A percentile compares a stretch with the other conserved stretches of the same genome.
phyloP scores from a whole-genome alignment of 2,888 invertebrate species.

The Rhaphigaster nebulosa region DNA sequence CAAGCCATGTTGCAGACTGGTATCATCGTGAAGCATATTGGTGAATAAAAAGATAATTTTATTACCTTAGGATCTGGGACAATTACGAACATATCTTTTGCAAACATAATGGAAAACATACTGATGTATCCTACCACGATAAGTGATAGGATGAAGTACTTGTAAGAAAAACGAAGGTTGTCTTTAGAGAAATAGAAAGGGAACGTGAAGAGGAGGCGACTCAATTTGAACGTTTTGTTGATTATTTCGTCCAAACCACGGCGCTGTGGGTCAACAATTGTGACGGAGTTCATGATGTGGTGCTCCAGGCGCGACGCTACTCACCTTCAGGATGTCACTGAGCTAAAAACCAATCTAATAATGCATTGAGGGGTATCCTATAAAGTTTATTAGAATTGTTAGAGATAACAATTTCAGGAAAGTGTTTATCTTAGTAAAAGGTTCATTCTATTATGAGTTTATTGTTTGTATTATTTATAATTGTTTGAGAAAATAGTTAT shows the following conservation, averaged over 20 bases:
- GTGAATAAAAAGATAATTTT: not conserved
- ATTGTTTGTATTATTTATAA: not conserved
- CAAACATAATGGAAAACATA: not conserved
- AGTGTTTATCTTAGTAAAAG: not conserved
- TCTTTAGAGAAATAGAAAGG: not conserved
- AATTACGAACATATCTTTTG: not conserved
- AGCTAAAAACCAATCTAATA: not conserved
- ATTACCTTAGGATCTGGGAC: not conserved
- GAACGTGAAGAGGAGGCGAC: not conserved
- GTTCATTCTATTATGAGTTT: no score
- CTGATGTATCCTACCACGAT: not conserved
- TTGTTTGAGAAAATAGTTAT: not conserved
- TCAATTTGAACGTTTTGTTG: not conserved
- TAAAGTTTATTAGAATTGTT: not conserved
- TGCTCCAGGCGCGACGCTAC: not conserved
- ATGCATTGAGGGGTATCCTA: not conserved
- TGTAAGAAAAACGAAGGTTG: not conserved
- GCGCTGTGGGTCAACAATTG: not conserved
- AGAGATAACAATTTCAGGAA: no score
- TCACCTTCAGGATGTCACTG: not conserved
- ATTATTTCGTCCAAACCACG: not conserved
- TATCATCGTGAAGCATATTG: not conserved
- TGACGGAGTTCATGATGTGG: not conserved
- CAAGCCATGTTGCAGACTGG: not conserved
- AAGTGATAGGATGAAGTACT: not conserved